phyloP scores from a whole-genome alignment of 2,888 invertebrate species.

The Eupelmus urozonus region DNA sequence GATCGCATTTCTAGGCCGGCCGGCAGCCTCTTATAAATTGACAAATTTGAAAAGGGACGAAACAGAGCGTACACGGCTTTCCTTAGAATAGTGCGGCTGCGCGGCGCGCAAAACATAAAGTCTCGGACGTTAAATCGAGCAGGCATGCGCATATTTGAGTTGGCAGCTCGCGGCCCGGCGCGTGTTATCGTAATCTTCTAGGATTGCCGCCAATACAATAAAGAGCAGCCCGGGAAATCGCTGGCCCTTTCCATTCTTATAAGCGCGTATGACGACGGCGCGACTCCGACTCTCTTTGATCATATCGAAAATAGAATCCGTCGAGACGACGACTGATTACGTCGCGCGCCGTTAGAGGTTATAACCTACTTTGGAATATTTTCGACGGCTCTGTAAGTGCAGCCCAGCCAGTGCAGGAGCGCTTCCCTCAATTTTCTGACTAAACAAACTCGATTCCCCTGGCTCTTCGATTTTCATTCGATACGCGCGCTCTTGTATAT shows the following conservation, averaged over 20 bases:
- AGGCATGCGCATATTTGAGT: slow-evolving; percentile 25
- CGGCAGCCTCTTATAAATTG: slow-evolving; percentile 8
- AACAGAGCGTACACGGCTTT: slow-evolving; percentile 1
- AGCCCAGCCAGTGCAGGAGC: too few relatives aligned
- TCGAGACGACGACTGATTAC: slow-evolving; percentile 41
- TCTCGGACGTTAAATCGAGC: slow-evolving; percentile 45
- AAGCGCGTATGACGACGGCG: slow-evolving; percentile 31
- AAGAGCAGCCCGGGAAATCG: not conserved
- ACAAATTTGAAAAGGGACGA: slow-evolving; percentile 37
- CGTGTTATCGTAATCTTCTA: slow-evolving; percentile 64
- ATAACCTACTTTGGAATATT: slow-evolving; percentile 55
- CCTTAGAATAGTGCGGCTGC: too few relatives aligned
- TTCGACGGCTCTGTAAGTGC: too few relatives aligned
- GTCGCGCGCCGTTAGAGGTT: not conserved
- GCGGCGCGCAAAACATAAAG: not conserved
- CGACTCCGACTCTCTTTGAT: slow-evolving; percentile 34
- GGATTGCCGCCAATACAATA: slow-evolving; percentile 63
- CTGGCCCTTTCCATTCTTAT: not conserved
- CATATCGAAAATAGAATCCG: slow-evolving; percentile 54
- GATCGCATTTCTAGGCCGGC: not conserved
- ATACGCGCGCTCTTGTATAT: too few relatives aligned
- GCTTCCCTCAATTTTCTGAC: too few relatives aligned
- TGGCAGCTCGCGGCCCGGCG: slow-evolving; percentile 56
- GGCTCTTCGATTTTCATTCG: too few relatives aligned
- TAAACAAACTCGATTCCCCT: too few relatives aligned